Evolutionary conservation across 2,113 vertebrate species (phyloP).

Genomic region (Grammomys dolichurus): DNA sequence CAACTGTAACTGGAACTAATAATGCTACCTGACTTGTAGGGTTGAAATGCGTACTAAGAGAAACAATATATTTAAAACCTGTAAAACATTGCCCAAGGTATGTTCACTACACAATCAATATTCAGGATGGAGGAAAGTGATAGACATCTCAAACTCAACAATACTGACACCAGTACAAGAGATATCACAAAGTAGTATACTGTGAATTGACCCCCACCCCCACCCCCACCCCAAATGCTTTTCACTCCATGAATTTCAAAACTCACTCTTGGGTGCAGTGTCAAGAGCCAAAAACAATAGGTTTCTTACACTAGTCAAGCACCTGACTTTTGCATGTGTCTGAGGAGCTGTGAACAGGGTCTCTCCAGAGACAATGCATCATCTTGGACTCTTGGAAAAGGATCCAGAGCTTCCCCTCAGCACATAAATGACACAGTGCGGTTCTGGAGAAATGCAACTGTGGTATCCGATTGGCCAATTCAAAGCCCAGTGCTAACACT

Average conservation of each 20-base stretch:
- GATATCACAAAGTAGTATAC: slow-evolving; percentile 49
- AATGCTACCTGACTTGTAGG: neutral
- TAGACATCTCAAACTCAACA: slow-evolving; percentile 17
- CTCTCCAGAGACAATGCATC: slow-evolving; percentile 50
- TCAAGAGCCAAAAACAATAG: slow-evolving; percentile 65
- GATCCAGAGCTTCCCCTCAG: neutral
- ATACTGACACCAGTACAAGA: slow-evolving; percentile 74
- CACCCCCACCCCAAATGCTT: slow-evolving; percentile 65
- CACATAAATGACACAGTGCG: neutral
- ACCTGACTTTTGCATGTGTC: slow-evolving; percentile 75
- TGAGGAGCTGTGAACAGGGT: slow-evolving; percentile 62
- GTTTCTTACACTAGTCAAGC: slow-evolving; percentile 76
- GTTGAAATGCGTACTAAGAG: neutral
- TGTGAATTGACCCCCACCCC: slow-evolving; percentile 71
- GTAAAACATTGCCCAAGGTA: neutral
- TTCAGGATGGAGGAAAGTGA: neutral
- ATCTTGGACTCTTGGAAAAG: slow-evolving; percentile 25
- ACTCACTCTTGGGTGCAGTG: slow-evolving; percentile 53
- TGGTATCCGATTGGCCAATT: neutral
- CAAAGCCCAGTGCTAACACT: neutral
- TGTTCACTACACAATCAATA: neutral
- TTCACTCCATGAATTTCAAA: slow-evolving; percentile 78
- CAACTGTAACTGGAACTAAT: slow-evolving; percentile 21
- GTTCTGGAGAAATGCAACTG: neutral
- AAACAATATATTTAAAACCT: neutral